A percentile compares a stretch with the other conserved stretches of the same genome.
Conservation (phyloP, 2,888 invertebrate genomes). For the Anodontia alba region DNA sequence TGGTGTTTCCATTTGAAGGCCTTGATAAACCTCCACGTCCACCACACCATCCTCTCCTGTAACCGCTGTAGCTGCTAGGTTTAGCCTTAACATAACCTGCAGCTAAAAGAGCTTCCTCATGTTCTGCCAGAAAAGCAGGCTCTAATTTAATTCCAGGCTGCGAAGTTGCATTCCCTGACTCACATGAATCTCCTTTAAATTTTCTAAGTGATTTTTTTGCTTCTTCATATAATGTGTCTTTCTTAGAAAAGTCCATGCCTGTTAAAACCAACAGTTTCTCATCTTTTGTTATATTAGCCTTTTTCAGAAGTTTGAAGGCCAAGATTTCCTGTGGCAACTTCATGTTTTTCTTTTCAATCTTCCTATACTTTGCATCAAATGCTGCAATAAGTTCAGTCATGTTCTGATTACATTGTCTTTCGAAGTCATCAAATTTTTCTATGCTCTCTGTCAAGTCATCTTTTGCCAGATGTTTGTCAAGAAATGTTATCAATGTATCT, state of each 20-base stretch:
- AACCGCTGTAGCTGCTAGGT: background rate
- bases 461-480: slow-evolving; percentile 59
- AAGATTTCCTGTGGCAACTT: slow-evolving; percentile 56
- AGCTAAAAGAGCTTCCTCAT: slow-evolving; percentile 26
- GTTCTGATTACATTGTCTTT: slow-evolving; percentile 37
- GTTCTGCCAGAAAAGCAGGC: slow-evolving; percentile 31
- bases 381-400: slow-evolving; percentile 43
- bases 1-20: background rate
- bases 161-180: background rate
- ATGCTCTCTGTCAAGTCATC: slow-evolving; percentile 60
- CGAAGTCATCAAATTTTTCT: slow-evolving; percentile 54
- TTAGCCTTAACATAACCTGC: slow-evolving; percentile 8
- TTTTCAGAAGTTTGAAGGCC: slow-evolving; percentile 50
- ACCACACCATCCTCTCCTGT: background rate
- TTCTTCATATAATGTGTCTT: slow-evolving; percentile 34
- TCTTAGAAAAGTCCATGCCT: slow-evolving; percentile 37
- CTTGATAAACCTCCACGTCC: background rate
- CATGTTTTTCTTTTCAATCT: slow-evolving; percentile 62
- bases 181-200: slow-evolving; percentile 22
- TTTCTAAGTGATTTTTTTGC: slow-evolving; percentile 38
- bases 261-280: slow-evolving; percentile 45
- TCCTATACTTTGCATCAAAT: slow-evolving; percentile 54
- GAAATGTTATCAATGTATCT: slow-evolving; percentile 40
- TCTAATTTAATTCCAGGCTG: slow-evolving; percentile 31
- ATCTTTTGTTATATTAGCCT: slow-evolving; percentile 54